Evolutionary conservation across 2,888 invertebrate species (phyloP).

Genomic region (Entomobrya multifasciata): DNA sequence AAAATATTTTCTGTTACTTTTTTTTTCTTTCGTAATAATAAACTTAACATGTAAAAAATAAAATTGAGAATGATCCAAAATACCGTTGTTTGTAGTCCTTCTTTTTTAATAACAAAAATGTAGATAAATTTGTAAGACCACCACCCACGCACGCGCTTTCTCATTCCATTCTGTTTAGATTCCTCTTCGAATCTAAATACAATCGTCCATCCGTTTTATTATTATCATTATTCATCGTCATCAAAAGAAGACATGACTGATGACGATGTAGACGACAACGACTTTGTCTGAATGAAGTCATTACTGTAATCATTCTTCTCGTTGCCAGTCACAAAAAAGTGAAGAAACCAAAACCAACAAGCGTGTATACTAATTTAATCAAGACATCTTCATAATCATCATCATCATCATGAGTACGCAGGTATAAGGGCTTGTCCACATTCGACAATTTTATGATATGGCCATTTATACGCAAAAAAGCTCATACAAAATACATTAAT

Average conservation of each 20-base stretch:
- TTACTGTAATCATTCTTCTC: slow-evolving; percentile 4
- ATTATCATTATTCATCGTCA: slow-evolving; percentile 25
- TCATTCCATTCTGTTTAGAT: neutral
- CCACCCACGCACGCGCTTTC: slow-evolving; percentile 35
- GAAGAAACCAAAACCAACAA: slow-evolving; percentile 41
- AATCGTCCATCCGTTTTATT: slow-evolving; percentile 38
- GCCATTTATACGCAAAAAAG: neutral
- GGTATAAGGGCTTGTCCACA: neutral
- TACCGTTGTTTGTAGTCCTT: neutral
- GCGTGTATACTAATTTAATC: slow-evolving; percentile 44
- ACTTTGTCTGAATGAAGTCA: neutral
- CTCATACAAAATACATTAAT: too few species aligned
- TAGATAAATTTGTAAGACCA: slow-evolving; percentile 27
- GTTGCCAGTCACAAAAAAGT: neutral
- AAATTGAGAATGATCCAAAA: too few species aligned
- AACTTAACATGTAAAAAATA: too few species aligned
- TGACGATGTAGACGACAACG: neutral
- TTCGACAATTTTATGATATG: neutral
- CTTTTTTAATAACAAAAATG: neutral
- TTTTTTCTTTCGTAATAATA: too few species aligned
- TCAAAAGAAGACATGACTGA: slow-evolving; percentile 21
- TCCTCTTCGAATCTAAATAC: neutral
- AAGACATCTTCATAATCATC: slow-evolving; percentile 23
- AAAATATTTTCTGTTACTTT: too few species aligned
- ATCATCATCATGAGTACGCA: slow-evolving; percentile 13